phyloP scores from a whole-genome alignment of 53 echinoderm and acorn worm species.

The Echinarachnius parma region DNA sequence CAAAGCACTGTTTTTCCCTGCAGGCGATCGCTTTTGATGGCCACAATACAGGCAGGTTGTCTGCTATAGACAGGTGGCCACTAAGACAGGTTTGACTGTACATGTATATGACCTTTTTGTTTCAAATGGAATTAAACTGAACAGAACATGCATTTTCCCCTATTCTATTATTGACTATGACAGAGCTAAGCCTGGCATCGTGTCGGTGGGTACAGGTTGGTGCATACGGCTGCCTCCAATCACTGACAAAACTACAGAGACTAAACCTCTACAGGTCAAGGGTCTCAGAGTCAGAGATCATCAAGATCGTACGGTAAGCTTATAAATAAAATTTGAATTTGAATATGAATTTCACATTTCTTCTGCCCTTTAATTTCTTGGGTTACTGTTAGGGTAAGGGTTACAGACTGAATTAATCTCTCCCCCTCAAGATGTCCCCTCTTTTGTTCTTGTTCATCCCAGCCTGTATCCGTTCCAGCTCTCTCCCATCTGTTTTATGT shows the following conservation, averaged over 20 bases:
- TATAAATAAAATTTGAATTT: neutral
- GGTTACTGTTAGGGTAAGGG: too few species aligned
- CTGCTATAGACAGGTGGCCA: too few species aligned
- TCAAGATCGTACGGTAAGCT: conserved; percentile 10
- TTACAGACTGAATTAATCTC: neutral
- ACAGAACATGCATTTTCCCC: neutral
- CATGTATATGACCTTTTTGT: too few species aligned
- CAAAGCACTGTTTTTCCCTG: too few species aligned
- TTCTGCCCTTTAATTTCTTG: too few species aligned
- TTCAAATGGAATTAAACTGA: neutral
- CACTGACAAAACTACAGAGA: conserved; percentile 5
- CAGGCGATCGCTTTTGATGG: too few species aligned
- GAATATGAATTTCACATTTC: neutral
- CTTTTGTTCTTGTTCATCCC: neutral
- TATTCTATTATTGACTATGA: neutral
- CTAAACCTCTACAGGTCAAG: conserved; percentile 22
- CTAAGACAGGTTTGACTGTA: too few species aligned
- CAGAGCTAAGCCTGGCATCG: conserved; percentile 25
- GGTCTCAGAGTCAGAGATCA: conserved; percentile 10
- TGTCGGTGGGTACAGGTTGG: neutral
- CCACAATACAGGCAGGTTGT: too few species aligned
- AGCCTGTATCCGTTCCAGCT: too few species aligned
- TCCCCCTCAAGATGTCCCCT: neutral
- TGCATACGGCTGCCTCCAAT: neutral
- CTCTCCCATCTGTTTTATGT: too few species aligned